These are phyloP conservation scores for Dicyrtoma fusca DNA, from an alignment of 2,888 invertebrate genomes.

Conservation along the genomic window DNA sequence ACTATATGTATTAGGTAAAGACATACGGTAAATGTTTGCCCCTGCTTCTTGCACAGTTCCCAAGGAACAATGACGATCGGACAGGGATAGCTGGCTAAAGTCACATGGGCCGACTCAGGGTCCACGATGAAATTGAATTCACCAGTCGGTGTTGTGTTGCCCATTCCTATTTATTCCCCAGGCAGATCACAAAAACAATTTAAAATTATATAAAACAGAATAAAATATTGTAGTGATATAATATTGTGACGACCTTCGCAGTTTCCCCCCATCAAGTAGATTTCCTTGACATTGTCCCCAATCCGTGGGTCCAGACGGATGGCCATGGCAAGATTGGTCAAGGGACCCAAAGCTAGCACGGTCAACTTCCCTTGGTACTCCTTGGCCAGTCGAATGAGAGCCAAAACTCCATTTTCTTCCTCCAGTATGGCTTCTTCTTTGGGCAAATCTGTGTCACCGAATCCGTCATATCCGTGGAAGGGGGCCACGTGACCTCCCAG, in stretches of 20 bases:
- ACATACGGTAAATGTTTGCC: conserved; percentile 48
- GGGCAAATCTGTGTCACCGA: conserved; percentile 57
- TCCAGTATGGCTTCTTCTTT: conserved; percentile 55
- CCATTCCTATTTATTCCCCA: conserved; percentile 57
- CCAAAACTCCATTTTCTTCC: conserved; percentile 55
- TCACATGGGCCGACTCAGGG: conserved; percentile 64
- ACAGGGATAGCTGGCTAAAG: conserved; percentile 60
- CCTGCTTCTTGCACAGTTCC: conserved; percentile 58
- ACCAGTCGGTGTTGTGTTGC: conserved; percentile 59
- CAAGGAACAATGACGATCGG: conserved; percentile 61
- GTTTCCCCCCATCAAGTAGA: conserved; percentile 63
- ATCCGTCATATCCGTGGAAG: conserved; percentile 60
- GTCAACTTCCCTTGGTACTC: conserved; percentile 58
- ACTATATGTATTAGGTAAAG: too few relatives aligned
- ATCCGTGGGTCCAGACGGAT: conserved; percentile 59
- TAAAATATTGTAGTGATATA: too few relatives aligned
- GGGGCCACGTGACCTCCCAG: conserved; percentile 47
- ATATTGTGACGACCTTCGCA: too few relatives aligned
- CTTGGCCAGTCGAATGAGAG: conserved; percentile 51
- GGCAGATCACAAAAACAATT: not conserved
- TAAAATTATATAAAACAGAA: too few relatives aligned
- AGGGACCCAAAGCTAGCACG: conserved; percentile 60
- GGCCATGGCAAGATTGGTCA: conserved; percentile 62
- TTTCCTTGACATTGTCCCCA: conserved; percentile 58
- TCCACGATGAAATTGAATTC: conserved; percentile 65